phyloP scores from a whole-genome alignment of 2,113 vertebrate species.

The Pterocles orientalis region DNA sequence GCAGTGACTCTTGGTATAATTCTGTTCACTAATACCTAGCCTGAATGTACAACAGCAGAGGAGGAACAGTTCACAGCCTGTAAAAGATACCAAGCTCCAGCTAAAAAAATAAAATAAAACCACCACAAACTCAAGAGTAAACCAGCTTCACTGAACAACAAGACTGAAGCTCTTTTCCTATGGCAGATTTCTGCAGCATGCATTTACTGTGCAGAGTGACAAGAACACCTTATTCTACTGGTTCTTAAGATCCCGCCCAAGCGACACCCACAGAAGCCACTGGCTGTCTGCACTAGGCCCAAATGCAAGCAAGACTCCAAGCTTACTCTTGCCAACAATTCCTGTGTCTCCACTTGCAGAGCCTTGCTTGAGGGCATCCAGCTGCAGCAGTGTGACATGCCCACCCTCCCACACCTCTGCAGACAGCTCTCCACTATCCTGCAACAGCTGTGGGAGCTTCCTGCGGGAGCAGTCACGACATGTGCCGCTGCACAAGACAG shows the following conservation, averaged over 20 bases:
- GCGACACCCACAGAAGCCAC: background rate
- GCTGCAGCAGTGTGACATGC: background rate
- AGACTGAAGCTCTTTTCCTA: background rate
- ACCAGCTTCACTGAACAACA: background rate
- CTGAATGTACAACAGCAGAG: background rate
- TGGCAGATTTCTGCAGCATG: background rate
- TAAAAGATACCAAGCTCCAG: background rate
- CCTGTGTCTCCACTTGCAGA: background rate
- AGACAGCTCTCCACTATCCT: background rate
- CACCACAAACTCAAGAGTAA: background rate
- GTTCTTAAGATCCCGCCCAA: background rate
- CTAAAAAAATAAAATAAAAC: background rate
- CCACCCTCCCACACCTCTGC: background rate
- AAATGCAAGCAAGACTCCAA: background rate
- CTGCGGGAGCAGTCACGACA: background rate
- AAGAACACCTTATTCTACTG: background rate
- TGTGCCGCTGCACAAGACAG: background rate
- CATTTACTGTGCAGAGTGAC: background rate
- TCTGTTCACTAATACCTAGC: background rate
- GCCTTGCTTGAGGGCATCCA: background rate
- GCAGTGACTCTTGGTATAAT: background rate
- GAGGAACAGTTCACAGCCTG: background rate
- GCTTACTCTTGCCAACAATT: background rate
- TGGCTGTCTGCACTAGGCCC: background rate
- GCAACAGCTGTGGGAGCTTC: background rate